These are phyloP conservation scores for Trissolcus basalis DNA, from an alignment of 1,140 invertebrate species.

Conservation along the genomic window DNA sequence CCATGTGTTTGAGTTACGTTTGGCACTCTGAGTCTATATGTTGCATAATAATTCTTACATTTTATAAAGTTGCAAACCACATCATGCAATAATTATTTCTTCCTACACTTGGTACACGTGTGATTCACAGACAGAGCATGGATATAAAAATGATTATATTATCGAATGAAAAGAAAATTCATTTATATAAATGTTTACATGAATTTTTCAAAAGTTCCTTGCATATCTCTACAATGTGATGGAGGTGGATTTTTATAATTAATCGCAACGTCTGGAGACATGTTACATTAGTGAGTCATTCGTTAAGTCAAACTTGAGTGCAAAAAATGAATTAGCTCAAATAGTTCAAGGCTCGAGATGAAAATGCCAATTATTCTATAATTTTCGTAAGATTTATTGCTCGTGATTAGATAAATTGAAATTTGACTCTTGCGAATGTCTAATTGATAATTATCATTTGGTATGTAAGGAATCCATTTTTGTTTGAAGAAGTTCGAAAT, in stretches of 20 bases:
- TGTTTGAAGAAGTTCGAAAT: no score
- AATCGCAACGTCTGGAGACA: slow-evolving; percentile 10
- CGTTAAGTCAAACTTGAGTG: slow-evolving; percentile 23
- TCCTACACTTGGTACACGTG: no score
- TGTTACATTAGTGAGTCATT: slow-evolving; percentile 38
- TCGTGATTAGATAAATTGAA: no score
- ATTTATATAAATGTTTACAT: not conserved
- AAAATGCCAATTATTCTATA: slow-evolving; percentile 18
- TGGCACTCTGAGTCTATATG: not conserved
- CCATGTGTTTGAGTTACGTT: not conserved
- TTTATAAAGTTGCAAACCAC: not conserved
- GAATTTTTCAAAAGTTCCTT: no score
- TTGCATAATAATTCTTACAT: not conserved
- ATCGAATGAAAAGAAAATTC: not conserved
- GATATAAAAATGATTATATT: not conserved
- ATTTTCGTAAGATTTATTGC: slow-evolving; percentile 36
- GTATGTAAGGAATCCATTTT: no score
- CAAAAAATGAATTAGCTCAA: slow-evolving; percentile 35
- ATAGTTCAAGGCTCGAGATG: slow-evolving; percentile 39
- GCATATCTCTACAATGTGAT: not conserved
- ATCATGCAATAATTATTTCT: not conserved
- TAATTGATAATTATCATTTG: no score
- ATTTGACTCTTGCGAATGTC: no score
- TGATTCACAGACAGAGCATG: not conserved
- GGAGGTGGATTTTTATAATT: slow-evolving; percentile 25